These are phyloP conservation scores for Toxotes jaculatrix DNA, from an alignment of 2,113 vertebrate species.

Conservation along the genomic window DNA sequence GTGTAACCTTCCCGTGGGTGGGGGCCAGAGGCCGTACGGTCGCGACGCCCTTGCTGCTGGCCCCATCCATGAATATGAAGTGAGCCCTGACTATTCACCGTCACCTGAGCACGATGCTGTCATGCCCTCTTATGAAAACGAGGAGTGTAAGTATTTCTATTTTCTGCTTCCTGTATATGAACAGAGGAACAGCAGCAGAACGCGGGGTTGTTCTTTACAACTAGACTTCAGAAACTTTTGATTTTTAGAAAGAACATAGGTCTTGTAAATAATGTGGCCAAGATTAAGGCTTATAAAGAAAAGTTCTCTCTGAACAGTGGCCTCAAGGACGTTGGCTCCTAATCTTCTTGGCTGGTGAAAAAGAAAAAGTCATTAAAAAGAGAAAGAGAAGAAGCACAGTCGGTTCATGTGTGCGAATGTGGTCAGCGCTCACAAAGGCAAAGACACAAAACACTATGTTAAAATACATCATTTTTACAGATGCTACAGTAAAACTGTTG, in stretches of 20 bases:
- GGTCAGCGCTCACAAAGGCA: too few relatives aligned
- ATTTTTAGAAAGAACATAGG: not conserved
- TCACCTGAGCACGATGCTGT: constrained; percentile 67
- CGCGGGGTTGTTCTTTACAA: not conserved
- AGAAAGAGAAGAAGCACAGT: too few relatives aligned
- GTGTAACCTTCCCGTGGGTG: constrained; percentile 90
- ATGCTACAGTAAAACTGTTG: too few relatives aligned
- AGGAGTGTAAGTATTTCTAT: constrained; percentile 87
- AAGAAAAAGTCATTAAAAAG: too few relatives aligned
- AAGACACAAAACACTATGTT: too few relatives aligned
- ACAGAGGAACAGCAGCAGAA: not conserved
- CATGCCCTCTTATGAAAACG: constrained; percentile 85
- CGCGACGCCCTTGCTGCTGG: constrained; percentile 90
- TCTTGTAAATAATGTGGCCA: not conserved
- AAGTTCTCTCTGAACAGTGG: too few relatives aligned
- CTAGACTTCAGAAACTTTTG: too few relatives aligned
- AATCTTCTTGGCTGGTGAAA: too few relatives aligned
- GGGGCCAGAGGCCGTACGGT: constrained; percentile 87
- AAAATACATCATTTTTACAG: too few relatives aligned
- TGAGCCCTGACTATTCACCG: constrained; percentile 62
- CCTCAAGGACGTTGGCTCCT: too few relatives aligned
- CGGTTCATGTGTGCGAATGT: too few relatives aligned
- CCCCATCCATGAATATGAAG: constrained; percentile 76
- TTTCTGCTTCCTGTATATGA: not conserved
- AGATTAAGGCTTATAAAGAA: too few relatives aligned